Base-by-base conservation (phyloP, 35 echinoderm and acorn worm species). In the Apostichopus californicus region DNA sequence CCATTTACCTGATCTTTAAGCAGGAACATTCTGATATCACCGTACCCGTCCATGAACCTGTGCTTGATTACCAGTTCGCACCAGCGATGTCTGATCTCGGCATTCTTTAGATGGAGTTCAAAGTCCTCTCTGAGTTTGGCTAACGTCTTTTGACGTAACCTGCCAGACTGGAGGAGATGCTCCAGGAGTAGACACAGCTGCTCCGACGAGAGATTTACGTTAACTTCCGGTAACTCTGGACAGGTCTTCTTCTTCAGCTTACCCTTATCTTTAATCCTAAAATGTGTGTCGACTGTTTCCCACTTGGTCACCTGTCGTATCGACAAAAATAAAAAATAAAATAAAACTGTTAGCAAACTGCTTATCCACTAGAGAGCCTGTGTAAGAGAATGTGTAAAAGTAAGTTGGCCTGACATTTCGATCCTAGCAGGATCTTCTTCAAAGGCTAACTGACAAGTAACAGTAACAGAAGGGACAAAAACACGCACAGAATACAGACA, bases 11-110 rank as follows among this genome's bases (percentile, higher is more conserved):
- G 96, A 77, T 98, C 96, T 78, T 98, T 94, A 13, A 92, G 61
- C 5, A 98, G 92, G 64, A 98, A 98, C 54, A 87, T 83, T 25
- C 89, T 87, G 26, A 98, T 90, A 81, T 98, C 94, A 34, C 89
- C 87, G 25, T 98, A 95, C 9, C 94, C 83, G 66, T 94, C 92
- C 24, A 68, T 63, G 18, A 81, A 91, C 34, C 65, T 77, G 61
- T 98, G 94, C 81, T 92, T 98, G 77, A 95, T 90, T 18, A 98
- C 94, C 10, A 98, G 53, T 78, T 98, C 96, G 90, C 96, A 98
- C 96, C 96, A 98, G 13, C 96, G 80, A 63, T 98, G 96, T 80
- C 94, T 84, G 7, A 95, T 86, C 12, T 98, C 96, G 4, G 96
- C 92, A 71, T 98, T 98, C 56, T 83, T 87, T n/a, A 79, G 21